Conservation (phyloP, 2,797 vertebrate genomes). For the Alectoris magna region DNA sequence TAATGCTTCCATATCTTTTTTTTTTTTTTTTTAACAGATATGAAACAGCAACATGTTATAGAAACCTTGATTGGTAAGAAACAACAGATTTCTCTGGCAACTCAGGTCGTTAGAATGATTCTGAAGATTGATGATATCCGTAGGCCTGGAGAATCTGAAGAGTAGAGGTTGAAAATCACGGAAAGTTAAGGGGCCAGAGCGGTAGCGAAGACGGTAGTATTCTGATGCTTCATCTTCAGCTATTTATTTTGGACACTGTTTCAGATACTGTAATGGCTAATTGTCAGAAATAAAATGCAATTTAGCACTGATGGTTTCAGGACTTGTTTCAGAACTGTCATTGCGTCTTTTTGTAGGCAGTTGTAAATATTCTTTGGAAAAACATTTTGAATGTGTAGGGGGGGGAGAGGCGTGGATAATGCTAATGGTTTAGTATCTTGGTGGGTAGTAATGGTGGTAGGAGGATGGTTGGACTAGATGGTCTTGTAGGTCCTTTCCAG, state of each 20-base stretch:
- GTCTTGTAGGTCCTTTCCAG: too few relatives aligned
- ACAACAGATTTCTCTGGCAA: slow-evolving; percentile 95
- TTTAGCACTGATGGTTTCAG: slow-evolving; percentile 48
- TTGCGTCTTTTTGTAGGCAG: neutral
- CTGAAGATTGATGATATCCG: slow-evolving; percentile 98
- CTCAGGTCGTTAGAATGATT: slow-evolving; percentile 98
- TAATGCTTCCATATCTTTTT: neutral
- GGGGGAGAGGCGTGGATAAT: rapidly evolving
- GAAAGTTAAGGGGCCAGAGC: slow-evolving; percentile 16
- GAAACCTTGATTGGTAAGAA: slow-evolving; percentile 98
- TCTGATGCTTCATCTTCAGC: slow-evolving; percentile 68
- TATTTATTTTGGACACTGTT: slow-evolving; percentile 88
- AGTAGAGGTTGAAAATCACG: slow-evolving; percentile 74
- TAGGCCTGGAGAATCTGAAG: slow-evolving; percentile 92
- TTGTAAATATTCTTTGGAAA: neutral
- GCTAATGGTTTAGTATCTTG: too few relatives aligned
- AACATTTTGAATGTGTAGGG: neutral
- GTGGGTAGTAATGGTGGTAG: too few relatives aligned
- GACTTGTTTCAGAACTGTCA: neutral
- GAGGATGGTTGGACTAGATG: too few relatives aligned
- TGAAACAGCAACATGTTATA: slow-evolving; percentile 97
- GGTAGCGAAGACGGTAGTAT: slow-evolving; percentile 44
- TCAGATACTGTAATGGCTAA: slow-evolving; percentile 76
- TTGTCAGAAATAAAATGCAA: slow-evolving; percentile 79
- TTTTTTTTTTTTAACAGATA: slow-evolving; percentile 82